Conservation (phyloP, 2,113 vertebrate genomes). For the Miniopterus natalensis region DNA sequence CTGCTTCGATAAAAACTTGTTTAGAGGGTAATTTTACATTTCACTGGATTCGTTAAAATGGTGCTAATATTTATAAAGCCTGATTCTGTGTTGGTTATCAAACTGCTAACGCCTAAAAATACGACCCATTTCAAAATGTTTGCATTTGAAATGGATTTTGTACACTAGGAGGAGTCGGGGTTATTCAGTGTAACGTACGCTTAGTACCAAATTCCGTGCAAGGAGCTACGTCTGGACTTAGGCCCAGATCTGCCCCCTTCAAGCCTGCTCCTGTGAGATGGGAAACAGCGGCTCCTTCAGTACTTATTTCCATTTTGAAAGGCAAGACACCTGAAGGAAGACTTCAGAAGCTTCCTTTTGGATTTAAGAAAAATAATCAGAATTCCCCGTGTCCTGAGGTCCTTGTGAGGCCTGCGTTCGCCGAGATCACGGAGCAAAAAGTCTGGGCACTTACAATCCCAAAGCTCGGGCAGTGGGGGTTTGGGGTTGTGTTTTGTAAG, state of each 20-base stretch:
- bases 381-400: slow-evolving; percentile 40
- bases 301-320: slow-evolving; percentile 40
- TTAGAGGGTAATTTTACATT: not conserved
- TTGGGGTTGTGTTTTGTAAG: slow-evolving; percentile 81
- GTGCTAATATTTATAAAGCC: not conserved
- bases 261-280: not conserved
- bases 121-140: not conserved
- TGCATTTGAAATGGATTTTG: not conserved
- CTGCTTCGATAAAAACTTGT: not conserved
- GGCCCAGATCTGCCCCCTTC: not conserved
- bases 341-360: not conserved
- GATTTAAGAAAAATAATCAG: slow-evolving; percentile 14
- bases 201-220: not conserved
- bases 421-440: slow-evolving; percentile 74
- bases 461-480: slow-evolving; percentile 78
- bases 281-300: not conserved
- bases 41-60: not conserved
- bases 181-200: not conserved
- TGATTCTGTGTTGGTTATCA: not conserved
- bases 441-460: slow-evolving; percentile 68
- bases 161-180: not conserved
- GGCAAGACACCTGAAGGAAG: not conserved
- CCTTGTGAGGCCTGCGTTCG: slow-evolving; percentile 79
- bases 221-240: not conserved
- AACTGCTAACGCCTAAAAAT: not conserved